Evolutionary conservation across 2,888 invertebrate species (phyloP).

Genomic region (Drosophila pseudotalamancana): DNA sequence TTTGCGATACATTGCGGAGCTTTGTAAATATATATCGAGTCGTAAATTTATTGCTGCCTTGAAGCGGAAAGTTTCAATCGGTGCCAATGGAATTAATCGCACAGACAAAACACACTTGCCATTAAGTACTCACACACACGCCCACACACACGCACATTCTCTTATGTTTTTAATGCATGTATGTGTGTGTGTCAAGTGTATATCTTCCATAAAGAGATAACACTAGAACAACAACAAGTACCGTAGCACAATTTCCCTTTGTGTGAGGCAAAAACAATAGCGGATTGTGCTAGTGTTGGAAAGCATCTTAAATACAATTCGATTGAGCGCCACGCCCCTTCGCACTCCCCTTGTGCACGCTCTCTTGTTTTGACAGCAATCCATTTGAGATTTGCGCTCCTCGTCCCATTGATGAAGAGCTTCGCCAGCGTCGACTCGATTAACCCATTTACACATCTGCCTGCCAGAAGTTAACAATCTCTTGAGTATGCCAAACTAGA

Average conservation of each 20-base stretch:
- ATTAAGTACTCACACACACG: constrained; percentile 50
- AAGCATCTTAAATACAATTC: constrained; percentile 45
- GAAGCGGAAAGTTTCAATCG: constrained; percentile 75
- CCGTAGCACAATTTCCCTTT: constrained; percentile 37
- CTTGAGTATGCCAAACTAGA: constrained; percentile 1
- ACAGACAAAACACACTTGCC: constrained; percentile 54
- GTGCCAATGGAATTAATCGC: constrained; percentile 78
- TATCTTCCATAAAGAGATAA: constrained; percentile 39
- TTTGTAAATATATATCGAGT: constrained; percentile 48
- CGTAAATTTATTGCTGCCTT: constrained; percentile 75
- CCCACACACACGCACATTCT: constrained; percentile 1
- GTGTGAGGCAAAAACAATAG: constrained; percentile 32
- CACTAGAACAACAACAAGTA: constrained; percentile 45
- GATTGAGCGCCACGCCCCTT: constrained; percentile 17
- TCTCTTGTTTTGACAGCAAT: constrained; percentile 54
- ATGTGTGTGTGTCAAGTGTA: constrained; percentile 52
- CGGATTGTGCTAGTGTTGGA: constrained; percentile 13
- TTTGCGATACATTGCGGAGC: constrained; percentile 25
- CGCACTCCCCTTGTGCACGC: constrained; percentile 28
- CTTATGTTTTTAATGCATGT: constrained; percentile 48
- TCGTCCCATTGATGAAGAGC: constrained; percentile 1
- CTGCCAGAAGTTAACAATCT: constrained; percentile 8
- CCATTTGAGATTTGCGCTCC: constrained; percentile 43
- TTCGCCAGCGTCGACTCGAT: constrained; percentile 17
- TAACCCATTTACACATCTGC: constrained; percentile 6